Base-by-base conservation (phyloP, 2,797 vertebrate species). In the Pyrocephalus nanus region DNA sequence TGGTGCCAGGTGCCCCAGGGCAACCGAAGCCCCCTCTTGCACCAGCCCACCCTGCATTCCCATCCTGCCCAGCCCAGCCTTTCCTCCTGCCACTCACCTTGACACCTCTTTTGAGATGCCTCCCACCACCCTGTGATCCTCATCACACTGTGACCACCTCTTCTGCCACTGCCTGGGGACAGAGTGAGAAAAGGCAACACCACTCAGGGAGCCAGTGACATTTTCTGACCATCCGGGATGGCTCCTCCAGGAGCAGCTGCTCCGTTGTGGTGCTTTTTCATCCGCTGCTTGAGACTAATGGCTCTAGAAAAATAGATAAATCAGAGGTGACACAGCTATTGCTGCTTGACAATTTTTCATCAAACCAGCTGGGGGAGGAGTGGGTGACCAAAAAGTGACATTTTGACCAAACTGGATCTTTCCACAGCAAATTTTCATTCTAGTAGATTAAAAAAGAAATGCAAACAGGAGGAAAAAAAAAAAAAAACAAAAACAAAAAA, bases 241-340 rank as follows among this genome's bases (percentile, higher is more conserved):
- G 25, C 27, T 91, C 88, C 73, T 88, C 25, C 72, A 84, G 54
- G 54, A 96, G 62, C 25, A 1, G 65, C 65, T 3, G 7, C 61
- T 92, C 69, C 1, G 0, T 25, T 75, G 50, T 5, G 2, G 65
- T 75, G 73, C 36, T 91, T 92, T 94, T 93, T 90, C 62, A 78
- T 93, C 93, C 0, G 0, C 85, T 78, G 88, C 88, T 93, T 93
- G 76, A 96, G 90, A 94, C 90, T 95, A 96, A 94, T 90, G 73
- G 76, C 54, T 94, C 70, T 81, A 90, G 92, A 90, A 93, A 93
- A 95, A 95, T 17, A 95, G 94, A 96, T 96, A 95, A 95, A 96
- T 95, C 95, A 95, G 94, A 92, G 86, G 86, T 86, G 92, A 92
- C 93, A 95, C 36, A 84, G 88, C 70, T 92, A 84, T 86, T 92